A percentile compares a stretch with the other conserved stretches of the same genome.
These are phyloP conservation scores for Tetrax tetrax DNA, from an alignment of 2,113 vertebrate species.

Conservation along the genomic window DNA sequence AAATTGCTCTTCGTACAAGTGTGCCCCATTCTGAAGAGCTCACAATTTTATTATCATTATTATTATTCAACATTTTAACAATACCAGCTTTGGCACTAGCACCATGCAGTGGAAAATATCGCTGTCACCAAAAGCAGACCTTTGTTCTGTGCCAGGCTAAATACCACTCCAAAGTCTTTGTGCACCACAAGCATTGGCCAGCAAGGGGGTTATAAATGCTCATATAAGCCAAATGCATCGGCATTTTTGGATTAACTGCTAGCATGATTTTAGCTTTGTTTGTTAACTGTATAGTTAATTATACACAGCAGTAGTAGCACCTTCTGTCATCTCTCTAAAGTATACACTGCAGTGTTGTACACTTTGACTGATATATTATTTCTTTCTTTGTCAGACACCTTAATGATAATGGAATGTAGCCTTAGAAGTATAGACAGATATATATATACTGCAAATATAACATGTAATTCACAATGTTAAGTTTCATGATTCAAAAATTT, in stretches of 20 bases:
- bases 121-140: neutral
- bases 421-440: neutral
- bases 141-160: neutral
- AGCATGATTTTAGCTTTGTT: neutral
- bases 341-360: neutral
- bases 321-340: neutral
- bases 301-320: neutral
- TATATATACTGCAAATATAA: neutral
- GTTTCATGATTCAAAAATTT: neutral
- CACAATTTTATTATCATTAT: neutral
- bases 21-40: neutral
- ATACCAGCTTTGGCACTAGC: neutral
- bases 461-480: neutral
- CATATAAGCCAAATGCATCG: neutral
- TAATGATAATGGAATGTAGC: neutral
- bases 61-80: neutral
- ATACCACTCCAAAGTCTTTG: neutral
- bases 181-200: neutral
- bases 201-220: neutral
- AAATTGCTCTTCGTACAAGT: neutral
- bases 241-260: neutral
- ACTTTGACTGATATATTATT: neutral
- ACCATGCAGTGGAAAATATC: neutral
- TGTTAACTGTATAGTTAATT: neutral
- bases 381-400: neutral